Evolutionary conservation across 30 jellyfish, hydroid and myxozoan species (phyloP), one percentile per base, ranked within the genome.

Genomic region (Aurelia sp.): DNA sequence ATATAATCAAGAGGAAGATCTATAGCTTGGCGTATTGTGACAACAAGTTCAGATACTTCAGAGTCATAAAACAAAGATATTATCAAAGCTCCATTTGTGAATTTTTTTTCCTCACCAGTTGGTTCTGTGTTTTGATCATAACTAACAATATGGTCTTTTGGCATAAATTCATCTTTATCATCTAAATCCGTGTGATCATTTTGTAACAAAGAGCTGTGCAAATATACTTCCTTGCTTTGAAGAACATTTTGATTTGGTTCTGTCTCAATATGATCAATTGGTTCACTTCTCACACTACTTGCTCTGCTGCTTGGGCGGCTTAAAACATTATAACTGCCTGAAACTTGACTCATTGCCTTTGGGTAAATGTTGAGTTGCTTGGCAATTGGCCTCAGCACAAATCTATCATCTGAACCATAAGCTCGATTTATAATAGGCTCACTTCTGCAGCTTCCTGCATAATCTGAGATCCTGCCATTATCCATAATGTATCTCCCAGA

Each of bases 261-360:
- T 35, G 24, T 22, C 24, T 82, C 92, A 27, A n/a, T n/a, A n/a
- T 55, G 84, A 13, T 31, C 76, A 61, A 38, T 55, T 30, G 74
- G 79, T 12, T 76, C 84, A 63, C 91, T 83, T 62, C 76, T 71
- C 19, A 86, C 27, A 81, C 98, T 92, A 67, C 89, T 74, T 11
- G 78, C 82, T 63, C 97, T 70, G 86, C 97, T 92, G 67, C 97
- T 88, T 30, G 92, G 85, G 5, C 81, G 73, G 52, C 97, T 90
- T 18, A 79, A 33, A 0, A 41, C 59, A 41, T 81, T 72, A 21
- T 31, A 41, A 57, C 58, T 35, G 20, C 72, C 79, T 18, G 60
- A 22, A 10, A 74, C 30, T 53, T 91, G 97, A 80, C 91, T 76
- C 19, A 30, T 74, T 3, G 96, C 72, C 65, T 80, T 66, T 7